Evolutionary conservation across 1,140 invertebrate genomes (phyloP), one percentile per base, ranked within the genome.

Genomic region (Mactra quadrangularis): DNA sequence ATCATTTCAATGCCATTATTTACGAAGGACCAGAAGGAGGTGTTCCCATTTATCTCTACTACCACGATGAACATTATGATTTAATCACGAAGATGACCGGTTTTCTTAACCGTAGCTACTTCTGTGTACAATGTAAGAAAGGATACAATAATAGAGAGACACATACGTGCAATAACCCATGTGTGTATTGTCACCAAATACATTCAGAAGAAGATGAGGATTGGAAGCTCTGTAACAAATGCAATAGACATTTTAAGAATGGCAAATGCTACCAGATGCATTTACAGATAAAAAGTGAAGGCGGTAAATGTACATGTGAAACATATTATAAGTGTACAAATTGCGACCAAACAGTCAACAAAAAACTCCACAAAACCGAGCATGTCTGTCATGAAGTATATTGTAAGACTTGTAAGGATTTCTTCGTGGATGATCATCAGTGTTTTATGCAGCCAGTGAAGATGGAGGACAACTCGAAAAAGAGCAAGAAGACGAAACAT

Each of bases 341-440:
- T 19, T 68, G 27, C 52, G n/a, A 19, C n/a, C n/a, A 45, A 45
- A 53, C 68, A 19, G 52, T 71, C n/a, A 53, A 52, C 50, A 71
- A 29, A 53, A 50, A 50, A 19, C 50, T 52, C 45, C 29, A 31
- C 27, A 71, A 70, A 53, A 27, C 70, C 27, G n/a, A n/a, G n/a
- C n/a, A n/a, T n/a, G n/a, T n/a, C n/a, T n/a, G n/a, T n/a, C n/a
- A n/a, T n/a, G n/a, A n/a, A n/a, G n/a, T n/a, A n/a, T n/a, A n/a
- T n/a, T n/a, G n/a, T n/a, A n/a, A n/a, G n/a, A n/a, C n/a, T n/a
- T 70, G 72, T 75, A 72, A 25, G 19, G 59, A 27, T 84, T 74
- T 62, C 64, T 59, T 7, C 45, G 79, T 38, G 50, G 47, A 41
- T 83, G 71, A 31, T 79, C 75, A 84, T 59, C 64, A 72, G 59